These are phyloP conservation scores for Papilio glaucus DNA, from an alignment of 1,140 invertebrate species.

Conservation along the genomic window DNA sequence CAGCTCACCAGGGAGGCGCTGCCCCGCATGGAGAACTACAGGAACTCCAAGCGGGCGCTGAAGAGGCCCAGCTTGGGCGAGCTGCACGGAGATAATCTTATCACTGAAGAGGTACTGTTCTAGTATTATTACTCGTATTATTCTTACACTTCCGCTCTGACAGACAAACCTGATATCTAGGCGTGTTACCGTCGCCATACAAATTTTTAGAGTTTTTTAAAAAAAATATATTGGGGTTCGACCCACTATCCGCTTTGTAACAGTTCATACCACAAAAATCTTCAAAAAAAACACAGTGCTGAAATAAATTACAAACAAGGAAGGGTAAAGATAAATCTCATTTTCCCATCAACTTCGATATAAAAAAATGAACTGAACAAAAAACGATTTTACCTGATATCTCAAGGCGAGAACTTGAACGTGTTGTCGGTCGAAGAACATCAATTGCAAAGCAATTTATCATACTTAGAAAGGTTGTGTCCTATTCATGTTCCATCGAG, in stretches of 20 bases:
- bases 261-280: not conserved
- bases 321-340: not conserved
- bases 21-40: conserved; percentile 94
- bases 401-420: not conserved
- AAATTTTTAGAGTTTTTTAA: no score
- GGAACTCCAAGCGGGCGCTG: conserved; percentile 89
- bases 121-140: not conserved
- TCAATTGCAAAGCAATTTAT: conserved; percentile 5
- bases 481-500: not conserved
- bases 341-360: not conserved
- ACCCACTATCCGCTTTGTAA: not conserved
- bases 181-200: no score
- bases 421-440: not conserved
- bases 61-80: conserved; percentile 90
- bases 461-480: conserved; percentile 8
- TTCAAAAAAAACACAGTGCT: not conserved
- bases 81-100: conserved; percentile 85
- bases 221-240: not conserved
- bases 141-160: not conserved
- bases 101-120: conserved; percentile 68
- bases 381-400: conserved; percentile 30
- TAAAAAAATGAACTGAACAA: not conserved
- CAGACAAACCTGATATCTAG: no score
- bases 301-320: not conserved
- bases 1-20: conserved; percentile 90